phyloP scores from a whole-genome alignment of 1,140 invertebrate genomes.

The Drosophila sulfurigaster region DNA sequence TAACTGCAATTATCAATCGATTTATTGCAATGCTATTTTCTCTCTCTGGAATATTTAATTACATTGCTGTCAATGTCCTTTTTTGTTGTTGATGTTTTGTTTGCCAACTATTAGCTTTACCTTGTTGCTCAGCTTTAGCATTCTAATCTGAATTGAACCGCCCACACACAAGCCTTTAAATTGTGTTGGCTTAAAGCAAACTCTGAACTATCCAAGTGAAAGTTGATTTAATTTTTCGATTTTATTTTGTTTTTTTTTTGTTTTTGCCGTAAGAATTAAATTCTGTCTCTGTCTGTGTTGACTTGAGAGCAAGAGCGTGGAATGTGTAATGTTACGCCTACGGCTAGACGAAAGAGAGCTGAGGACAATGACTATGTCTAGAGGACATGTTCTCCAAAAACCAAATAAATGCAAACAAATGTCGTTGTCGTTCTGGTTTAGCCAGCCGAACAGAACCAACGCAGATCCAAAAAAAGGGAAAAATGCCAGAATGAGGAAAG shows the following conservation, averaged over 20 bases:
- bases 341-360: slow-evolving; percentile 46
- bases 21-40: no score
- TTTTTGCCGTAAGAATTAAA: slow-evolving; percentile 4
- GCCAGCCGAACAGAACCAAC: slow-evolving; percentile 9
- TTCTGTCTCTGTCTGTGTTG: slow-evolving; percentile 4
- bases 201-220: slow-evolving; percentile 20
- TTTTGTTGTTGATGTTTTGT: no score
- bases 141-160: background rate
- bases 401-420: slow-evolving; percentile 82
- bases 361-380: slow-evolving; percentile 38
- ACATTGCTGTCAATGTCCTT: no score
- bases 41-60: no score
- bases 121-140: background rate
- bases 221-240: slow-evolving; percentile 28
- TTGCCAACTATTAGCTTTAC: no score
- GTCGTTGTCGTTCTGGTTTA: slow-evolving; percentile 40
- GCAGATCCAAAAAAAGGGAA: slow-evolving; percentile 20
- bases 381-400: slow-evolving; percentile 34
- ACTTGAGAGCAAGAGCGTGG: background rate
- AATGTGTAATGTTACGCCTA: slow-evolving; percentile 43
- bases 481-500: slow-evolving; percentile 11
- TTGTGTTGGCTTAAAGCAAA: slow-evolving; percentile 11
- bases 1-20: no score
- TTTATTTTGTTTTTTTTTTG: background rate
- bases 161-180: background rate